These are phyloP conservation scores for Parochlus steinenii DNA, from an alignment of 2,888 invertebrate genomes.

Conservation along the genomic window DNA sequence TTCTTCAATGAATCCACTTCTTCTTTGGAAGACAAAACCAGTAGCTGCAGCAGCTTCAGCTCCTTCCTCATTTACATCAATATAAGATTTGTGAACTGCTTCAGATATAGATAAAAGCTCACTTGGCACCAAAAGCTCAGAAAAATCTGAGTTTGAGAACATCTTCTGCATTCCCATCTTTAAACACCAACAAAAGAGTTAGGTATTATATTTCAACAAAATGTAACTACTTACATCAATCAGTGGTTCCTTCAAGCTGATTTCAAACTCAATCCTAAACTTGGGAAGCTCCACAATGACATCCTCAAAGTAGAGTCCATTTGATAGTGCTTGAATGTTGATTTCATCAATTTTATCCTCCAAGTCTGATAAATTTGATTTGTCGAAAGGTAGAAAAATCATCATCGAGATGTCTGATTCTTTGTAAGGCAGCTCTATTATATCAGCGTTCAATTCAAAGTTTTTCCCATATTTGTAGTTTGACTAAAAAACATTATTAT, in stretches of 20 bases:
- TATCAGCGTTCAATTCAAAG: constrained; percentile 33
- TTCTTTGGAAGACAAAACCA: constrained; percentile 35
- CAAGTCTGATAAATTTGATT: constrained; percentile 44
- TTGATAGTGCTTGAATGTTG: constrained; percentile 35
- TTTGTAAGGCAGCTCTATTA: constrained; percentile 55
- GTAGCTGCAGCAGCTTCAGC: constrained; percentile 75
- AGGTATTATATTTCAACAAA: background rate
- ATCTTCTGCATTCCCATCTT: constrained; percentile 55
- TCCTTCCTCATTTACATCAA: constrained; percentile 77
- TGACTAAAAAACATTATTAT: background rate
- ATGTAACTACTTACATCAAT: constrained; percentile 36
- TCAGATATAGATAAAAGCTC: constrained; percentile 43
- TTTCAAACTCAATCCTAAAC: constrained; percentile 60
- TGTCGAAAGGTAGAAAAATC: constrained; percentile 51
- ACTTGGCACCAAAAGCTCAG: constrained; percentile 36
- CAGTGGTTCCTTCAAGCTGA: constrained; percentile 45
- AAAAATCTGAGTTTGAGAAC: constrained; percentile 48
- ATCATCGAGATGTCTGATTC: constrained; percentile 55
- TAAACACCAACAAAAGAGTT: constrained; percentile 1
- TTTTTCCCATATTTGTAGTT: constrained; percentile 32
- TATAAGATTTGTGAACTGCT: constrained; percentile 67
- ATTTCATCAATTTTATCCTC: constrained; percentile 41
- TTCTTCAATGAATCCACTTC: background rate
- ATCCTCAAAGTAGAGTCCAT: constrained; percentile 33
- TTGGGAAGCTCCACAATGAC: constrained; percentile 57